A percentile compares a stretch with the other conserved stretches of the same genome.
Conservation (phyloP, 1,140 invertebrate species). For the Nilaparvata lugens region DNA sequence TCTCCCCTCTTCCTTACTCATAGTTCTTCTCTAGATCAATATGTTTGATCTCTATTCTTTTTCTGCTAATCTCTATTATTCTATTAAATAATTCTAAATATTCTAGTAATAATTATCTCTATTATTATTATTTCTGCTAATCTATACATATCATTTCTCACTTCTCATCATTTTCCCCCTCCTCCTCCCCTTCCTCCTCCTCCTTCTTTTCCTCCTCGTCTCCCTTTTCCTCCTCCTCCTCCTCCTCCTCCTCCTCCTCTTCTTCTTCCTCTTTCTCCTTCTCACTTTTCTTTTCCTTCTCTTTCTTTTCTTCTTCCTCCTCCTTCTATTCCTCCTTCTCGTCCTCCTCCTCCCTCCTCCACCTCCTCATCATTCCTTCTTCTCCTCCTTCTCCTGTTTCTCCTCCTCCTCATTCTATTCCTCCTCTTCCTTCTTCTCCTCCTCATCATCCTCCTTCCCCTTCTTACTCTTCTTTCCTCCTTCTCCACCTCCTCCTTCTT, state of each 20-base stretch:
- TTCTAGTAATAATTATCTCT: too few species aligned
- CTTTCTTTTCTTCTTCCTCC: not conserved
- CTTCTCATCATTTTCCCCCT: too few species aligned
- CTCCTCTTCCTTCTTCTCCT: too few species aligned
- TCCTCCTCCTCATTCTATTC: not conserved
- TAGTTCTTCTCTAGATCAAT: too few species aligned
- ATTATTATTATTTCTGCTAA: too few species aligned
- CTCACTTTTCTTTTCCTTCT: not conserved
- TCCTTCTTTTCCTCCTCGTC: not conserved
- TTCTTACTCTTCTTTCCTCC: not conserved
- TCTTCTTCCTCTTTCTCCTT: not conserved
- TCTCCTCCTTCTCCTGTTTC: too few species aligned
- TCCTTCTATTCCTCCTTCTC: not conserved
- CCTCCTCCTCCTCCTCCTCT: not conserved
- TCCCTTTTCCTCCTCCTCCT: not conserved
- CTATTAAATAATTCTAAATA: too few species aligned
- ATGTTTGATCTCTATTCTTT: too few species aligned
- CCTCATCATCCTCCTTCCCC: not conserved
- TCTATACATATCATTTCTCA: too few species aligned
- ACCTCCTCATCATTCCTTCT: too few species aligned
- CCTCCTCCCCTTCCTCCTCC: not conserved
- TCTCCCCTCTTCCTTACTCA: not conserved
- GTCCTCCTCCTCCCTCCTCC: not conserved
- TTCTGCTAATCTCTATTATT: too few species aligned
- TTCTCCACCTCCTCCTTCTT: not conserved